Conservation (phyloP, 2,113 vertebrate species). For the Phoenicopterus ruber region DNA sequence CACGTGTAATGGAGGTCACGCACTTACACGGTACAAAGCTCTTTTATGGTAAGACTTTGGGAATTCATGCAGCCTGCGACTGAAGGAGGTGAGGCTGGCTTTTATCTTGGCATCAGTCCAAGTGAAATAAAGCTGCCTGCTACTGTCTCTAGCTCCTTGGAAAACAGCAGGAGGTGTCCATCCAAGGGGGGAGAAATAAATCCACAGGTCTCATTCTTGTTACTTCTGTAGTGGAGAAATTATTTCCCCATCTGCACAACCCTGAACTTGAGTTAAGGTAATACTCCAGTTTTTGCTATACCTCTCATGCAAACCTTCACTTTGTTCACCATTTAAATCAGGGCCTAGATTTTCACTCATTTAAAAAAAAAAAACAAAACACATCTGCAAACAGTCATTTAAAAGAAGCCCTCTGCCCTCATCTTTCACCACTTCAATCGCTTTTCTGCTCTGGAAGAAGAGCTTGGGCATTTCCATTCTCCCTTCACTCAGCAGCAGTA, state of each 20-base stretch:
- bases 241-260: neutral
- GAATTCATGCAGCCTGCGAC: neutral
- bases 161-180: neutral
- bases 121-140: neutral
- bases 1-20: neutral
- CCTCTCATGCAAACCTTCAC: neutral
- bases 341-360: neutral
- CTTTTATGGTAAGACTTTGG: neutral
- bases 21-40: neutral
- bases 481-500: neutral
- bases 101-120: neutral
- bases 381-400: neutral
- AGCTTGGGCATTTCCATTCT: neutral
- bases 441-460: neutral
- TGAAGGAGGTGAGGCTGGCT: neutral
- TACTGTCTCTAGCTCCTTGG: neutral
- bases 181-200: neutral
- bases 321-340: neutral
- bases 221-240: neutral
- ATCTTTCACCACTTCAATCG: neutral
- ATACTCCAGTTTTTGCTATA: neutral
- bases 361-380: neutral
- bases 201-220: neutral
- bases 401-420: neutral
- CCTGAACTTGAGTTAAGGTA: neutral